These are phyloP conservation scores for Notoglanidium macrostoma DNA, from an alignment of 2,797 vertebrate genomes.

Conservation along the genomic window DNA sequence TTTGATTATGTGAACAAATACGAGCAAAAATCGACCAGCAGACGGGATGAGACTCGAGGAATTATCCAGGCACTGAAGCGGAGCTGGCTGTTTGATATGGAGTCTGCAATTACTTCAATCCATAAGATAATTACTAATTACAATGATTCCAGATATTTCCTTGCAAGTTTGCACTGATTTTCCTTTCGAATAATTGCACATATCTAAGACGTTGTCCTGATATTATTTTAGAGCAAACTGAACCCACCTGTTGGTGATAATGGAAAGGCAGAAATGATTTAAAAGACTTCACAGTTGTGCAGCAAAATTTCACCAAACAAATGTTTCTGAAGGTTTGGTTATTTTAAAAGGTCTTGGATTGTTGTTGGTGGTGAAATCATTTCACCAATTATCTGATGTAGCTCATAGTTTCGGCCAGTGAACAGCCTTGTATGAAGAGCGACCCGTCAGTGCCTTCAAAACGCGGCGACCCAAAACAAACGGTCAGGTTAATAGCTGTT, in stretches of 20 bases:
- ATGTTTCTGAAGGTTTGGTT: neutral
- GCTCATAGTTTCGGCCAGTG: neutral
- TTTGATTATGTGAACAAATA: neutral
- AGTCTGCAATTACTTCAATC: neutral
- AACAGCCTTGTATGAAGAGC: neutral
- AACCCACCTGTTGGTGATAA: neutral
- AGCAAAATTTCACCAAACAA: neutral
- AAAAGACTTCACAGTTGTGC: neutral
- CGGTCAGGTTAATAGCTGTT: conserved; percentile 1
- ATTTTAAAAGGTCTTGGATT: neutral
- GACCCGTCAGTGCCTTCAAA: neutral
- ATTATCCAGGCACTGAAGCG: neutral
- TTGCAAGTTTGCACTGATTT: neutral
- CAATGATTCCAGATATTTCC: neutral
- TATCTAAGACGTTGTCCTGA: neutral
- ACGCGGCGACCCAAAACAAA: neutral
- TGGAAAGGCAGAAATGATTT: neutral
- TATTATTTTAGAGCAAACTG: neutral
- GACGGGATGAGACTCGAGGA: neutral
- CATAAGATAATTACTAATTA: neutral
- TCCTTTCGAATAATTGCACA: neutral
- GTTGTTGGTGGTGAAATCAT: neutral
- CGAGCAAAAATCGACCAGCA: neutral
- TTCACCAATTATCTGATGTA: neutral
- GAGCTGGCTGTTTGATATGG: neutral